A percentile compares a stretch with the other conserved stretches of the same genome.
Conservation (phyloP, 2,113 vertebrate genomes). For the Semnopithecus entellus region DNA sequence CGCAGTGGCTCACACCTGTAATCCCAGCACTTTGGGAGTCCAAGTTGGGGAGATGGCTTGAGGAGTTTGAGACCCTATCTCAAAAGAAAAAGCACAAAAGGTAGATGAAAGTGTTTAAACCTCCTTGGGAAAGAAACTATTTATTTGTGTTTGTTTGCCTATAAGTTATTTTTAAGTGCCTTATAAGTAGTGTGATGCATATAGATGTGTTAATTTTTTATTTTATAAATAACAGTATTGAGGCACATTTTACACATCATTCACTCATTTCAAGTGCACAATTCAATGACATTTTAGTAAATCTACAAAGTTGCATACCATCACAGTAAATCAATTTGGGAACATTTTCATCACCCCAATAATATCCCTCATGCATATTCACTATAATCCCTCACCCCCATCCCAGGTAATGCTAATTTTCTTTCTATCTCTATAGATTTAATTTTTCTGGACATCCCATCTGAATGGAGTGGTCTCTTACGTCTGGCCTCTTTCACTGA, state of each 20-base stretch:
- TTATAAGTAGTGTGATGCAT: neutral
- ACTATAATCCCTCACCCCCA: too few relatives aligned
- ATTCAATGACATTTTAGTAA: neutral
- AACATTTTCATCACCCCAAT: neutral
- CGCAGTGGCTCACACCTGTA: too few relatives aligned
- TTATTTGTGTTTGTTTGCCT: neutral
- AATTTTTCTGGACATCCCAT: neutral
- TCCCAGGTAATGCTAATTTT: neutral
- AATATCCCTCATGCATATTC: neutral
- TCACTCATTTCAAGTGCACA: neutral
- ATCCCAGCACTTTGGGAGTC: too few relatives aligned
- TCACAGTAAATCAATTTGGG: neutral
- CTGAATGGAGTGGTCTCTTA: neutral
- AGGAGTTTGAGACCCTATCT: too few relatives aligned
- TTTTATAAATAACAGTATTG: neutral
- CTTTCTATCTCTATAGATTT: neutral
- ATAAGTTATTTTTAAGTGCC: neutral
- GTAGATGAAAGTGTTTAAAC: too few relatives aligned
- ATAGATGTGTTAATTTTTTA: neutral
- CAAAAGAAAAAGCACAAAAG: too few relatives aligned
- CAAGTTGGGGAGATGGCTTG: too few relatives aligned
- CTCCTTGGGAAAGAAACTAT: neutral
- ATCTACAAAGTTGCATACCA: neutral
- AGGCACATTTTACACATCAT: neutral
- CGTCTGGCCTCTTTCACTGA: neutral